phyloP scores from a whole-genome alignment of 2,113 vertebrate species.

The Daboia siamensis region DNA sequence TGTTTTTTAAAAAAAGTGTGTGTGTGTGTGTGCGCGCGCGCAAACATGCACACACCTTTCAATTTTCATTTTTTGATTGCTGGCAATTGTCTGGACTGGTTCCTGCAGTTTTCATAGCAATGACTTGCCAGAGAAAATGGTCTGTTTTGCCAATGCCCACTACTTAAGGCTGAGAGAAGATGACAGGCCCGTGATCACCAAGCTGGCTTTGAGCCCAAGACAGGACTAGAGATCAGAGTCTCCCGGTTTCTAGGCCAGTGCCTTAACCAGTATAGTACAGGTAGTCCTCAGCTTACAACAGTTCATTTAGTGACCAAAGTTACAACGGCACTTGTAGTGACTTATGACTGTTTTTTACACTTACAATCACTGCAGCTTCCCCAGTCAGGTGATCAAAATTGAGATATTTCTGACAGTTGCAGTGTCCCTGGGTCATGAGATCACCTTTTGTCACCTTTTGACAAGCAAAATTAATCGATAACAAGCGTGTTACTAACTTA shows the following conservation, averaged over 20 bases:
- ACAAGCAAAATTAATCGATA: too few species aligned
- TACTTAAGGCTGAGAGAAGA: background rate
- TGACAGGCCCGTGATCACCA: background rate
- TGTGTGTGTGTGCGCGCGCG: background rate
- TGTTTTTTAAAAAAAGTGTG: background rate
- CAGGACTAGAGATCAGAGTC: background rate
- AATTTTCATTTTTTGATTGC: background rate
- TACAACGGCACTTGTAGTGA: too few species aligned
- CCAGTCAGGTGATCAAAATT: too few species aligned
- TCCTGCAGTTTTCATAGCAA: background rate
- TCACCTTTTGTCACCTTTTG: too few species aligned
- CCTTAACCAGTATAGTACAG: background rate
- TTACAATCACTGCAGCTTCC: too few species aligned
- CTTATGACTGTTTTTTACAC: too few species aligned
- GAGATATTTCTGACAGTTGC: too few species aligned
- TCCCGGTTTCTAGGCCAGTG: background rate
- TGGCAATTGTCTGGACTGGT: background rate
- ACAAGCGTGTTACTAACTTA: too few species aligned
- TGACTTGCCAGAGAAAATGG: too few species aligned
- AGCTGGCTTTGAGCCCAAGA: background rate
- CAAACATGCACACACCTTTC: background rate
- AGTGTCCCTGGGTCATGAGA: too few species aligned
- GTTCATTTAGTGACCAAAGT: too few species aligned
- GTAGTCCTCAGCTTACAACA: too few species aligned
- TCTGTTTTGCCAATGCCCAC: background rate